Evolutionary conservation across 2,113 vertebrate species (phyloP).

Genomic region (Hoplias malabaricus): DNA sequence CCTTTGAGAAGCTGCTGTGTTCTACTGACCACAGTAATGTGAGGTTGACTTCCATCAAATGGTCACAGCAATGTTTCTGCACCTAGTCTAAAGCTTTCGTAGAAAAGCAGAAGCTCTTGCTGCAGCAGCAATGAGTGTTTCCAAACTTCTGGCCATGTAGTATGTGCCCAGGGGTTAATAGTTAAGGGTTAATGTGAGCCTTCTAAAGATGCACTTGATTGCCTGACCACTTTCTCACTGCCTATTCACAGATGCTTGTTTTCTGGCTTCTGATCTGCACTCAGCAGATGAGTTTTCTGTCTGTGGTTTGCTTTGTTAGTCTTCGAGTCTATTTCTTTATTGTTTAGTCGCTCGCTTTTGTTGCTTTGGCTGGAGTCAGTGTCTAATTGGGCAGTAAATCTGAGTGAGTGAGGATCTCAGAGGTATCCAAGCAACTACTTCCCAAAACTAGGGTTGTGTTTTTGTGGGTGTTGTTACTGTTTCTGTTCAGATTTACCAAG

Average conservation of each 20-base stretch:
- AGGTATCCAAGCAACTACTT: constrained; percentile 18
- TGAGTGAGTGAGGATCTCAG: constrained; percentile 5
- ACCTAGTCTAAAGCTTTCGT: no score
- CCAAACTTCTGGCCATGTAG: no score
- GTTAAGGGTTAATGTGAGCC: no score
- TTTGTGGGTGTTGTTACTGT: not conserved
- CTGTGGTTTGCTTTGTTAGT: not conserved
- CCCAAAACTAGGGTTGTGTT: not conserved
- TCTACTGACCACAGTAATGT: no score
- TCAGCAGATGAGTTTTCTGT: not conserved
- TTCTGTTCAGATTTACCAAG: not conserved
- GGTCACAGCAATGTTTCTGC: no score
- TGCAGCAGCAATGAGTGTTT: no score
- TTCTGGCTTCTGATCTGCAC: not conserved
- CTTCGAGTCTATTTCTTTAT: not conserved
- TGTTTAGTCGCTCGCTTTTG: not conserved
- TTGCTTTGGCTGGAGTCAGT: constrained; percentile 1
- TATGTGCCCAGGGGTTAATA: no score
- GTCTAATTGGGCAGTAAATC: constrained; percentile 34
- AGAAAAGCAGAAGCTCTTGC: no score
- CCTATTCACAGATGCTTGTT: not conserved
- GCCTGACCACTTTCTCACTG: not conserved
- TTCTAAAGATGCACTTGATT: not conserved
- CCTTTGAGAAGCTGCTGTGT: no score
- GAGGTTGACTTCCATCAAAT: no score